These are phyloP conservation scores for Neelides sp. DNA, from an alignment of 1,140 invertebrate species.

Conservation along the genomic window DNA sequence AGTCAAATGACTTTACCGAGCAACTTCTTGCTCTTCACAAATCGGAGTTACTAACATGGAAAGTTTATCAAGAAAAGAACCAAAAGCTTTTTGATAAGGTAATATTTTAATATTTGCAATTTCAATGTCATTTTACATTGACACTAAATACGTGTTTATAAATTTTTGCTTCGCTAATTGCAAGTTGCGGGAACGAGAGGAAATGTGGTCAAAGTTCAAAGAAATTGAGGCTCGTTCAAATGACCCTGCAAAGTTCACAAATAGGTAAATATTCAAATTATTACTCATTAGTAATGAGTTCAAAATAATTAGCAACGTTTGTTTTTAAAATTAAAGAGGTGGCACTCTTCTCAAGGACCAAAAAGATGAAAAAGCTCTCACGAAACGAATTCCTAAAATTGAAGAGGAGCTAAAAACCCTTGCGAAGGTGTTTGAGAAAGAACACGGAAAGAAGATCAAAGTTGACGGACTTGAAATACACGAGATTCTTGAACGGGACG, in stretches of 20 bases:
- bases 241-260: constrained; percentile 12
- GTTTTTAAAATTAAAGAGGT: constrained; percentile 6
- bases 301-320: background rate
- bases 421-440: constrained; percentile 9
- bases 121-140: background rate
- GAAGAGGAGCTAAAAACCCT: constrained; percentile 9
- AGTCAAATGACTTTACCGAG: constrained; percentile 8
- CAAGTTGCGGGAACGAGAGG: constrained; percentile 7
- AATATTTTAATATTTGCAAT: background rate
- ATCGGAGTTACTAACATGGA: constrained; percentile 9
- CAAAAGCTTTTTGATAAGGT: constrained; percentile 13
- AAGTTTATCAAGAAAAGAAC: constrained; percentile 16
- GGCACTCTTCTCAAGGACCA: constrained; percentile 16
- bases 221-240: constrained; percentile 10
- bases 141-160: background rate
- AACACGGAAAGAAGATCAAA: constrained; percentile 12
- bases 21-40: constrained; percentile 9
- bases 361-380: constrained; percentile 5
- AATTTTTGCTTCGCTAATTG: constrained; percentile 3
- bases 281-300: background rate
- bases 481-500: constrained; percentile 8
- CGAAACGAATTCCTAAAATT: constrained; percentile 11
- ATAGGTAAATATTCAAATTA: constrained; percentile 11
- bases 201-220: constrained; percentile 13
- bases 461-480: constrained; percentile 12